A percentile compares a stretch with the other conserved stretches of the same genome.
Conservation (phyloP, 2,113 vertebrate species). For the Vulpes vulpes region DNA sequence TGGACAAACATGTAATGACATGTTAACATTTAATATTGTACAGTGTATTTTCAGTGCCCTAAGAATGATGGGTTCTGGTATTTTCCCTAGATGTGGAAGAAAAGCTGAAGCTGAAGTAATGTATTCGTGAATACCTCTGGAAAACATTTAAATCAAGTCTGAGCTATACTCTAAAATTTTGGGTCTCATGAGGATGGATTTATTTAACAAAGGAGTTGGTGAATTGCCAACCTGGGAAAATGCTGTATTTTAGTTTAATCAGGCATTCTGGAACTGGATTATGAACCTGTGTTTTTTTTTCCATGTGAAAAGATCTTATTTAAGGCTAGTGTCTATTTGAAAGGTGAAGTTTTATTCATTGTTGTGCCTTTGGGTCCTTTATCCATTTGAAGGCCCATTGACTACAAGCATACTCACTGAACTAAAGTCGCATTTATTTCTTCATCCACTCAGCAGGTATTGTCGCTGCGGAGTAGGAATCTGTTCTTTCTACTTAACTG, state of each 20-base stretch:
- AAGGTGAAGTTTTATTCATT: not conserved
- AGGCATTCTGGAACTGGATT: not conserved
- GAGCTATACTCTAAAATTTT: not conserved
- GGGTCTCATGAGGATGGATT: not conserved
- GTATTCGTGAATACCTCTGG: not conserved
- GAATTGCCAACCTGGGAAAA: not conserved
- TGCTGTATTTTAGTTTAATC: not conserved
- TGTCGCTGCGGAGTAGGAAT: not conserved
- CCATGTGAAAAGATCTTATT: not conserved
- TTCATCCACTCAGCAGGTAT: not conserved
- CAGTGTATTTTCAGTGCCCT: not conserved
- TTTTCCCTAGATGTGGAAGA: not conserved
- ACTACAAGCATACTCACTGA: not conserved
- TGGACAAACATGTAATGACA: not conserved
- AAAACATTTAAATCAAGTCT: not conserved
- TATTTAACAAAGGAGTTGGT: conserved; percentile 7
- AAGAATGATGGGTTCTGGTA: not conserved
- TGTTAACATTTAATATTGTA: not conserved
- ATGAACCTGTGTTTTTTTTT: not conserved
- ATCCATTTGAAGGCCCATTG: not conserved
- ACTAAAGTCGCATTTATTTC: not conserved
- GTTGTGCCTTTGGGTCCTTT: not conserved
- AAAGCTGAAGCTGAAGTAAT: not conserved
- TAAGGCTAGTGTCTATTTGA: not conserved
- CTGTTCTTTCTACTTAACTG: not conserved